Evolutionary conservation across 2,113 vertebrate genomes (phyloP), one percentile per base, ranked within the genome.

Genomic region (Hydrolagus affinis): DNA sequence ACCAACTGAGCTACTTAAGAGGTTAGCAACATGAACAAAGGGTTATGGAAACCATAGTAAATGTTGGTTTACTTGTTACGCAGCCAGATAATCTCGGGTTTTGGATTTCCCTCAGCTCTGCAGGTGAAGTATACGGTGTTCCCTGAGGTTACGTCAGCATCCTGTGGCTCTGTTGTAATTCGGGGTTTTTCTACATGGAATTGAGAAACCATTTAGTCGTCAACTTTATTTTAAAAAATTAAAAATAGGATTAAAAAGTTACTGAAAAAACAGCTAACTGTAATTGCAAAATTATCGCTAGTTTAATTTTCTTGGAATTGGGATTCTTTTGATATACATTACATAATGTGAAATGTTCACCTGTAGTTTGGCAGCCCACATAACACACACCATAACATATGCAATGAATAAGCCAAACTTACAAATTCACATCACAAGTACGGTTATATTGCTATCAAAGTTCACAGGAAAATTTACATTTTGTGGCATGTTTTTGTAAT

Each of bases 61-160:
- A 32, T 12, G 32, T 83, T n/a, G n/a, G 86, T 96, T 93, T 90
- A 99, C 97, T 99, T 98, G 93, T 99, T 99, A 86, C 98, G 94
- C 86, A 98, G 96, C 98, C 98, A 99, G 90, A 98, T 99, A 89
- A 99, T 99, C 94, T 99, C 97, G 56, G 98, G 98, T 91, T 99
- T 99, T 85, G 98, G 98, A 92, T 99, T 98, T 87, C 97, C 97
- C 90, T 99, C 98, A 0, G 97, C 98, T 90, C 96, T 94, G 89
- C 98, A 99, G 87, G 96, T 99, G 91, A 99, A 99, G 91, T 98
- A 99, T 86, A 98, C 98, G 0, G 98, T 99, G 92, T 98, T 98
- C 91, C 98, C 98, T 59, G 95, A 96, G 85, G 96, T 98, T 85
- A 98, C 97, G 0, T 99, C 98, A 0, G 95, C 97, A 86, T 99